phyloP scores from a whole-genome alignment of 2,113 vertebrate genomes.

The Hippocampus barbouri region DNA sequence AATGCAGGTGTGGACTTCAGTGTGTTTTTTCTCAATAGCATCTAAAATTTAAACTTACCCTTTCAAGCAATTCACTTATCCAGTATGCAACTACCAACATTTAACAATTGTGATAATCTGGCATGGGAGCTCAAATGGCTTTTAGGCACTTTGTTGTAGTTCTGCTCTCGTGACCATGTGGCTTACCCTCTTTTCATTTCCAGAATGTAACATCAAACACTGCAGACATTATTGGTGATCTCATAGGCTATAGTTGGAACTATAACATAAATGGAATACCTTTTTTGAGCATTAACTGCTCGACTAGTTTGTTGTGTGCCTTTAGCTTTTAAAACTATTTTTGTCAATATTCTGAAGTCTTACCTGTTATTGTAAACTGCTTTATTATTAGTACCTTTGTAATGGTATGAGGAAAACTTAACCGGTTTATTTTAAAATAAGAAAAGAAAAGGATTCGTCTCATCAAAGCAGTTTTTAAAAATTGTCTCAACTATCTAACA shows the following conservation, averaged over 20 bases:
- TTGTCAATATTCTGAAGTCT: neutral
- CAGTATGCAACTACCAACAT: neutral
- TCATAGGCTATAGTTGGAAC: neutral
- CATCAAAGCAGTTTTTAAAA: neutral
- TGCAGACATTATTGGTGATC: slow-evolving; percentile 21
- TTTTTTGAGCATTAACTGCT: neutral
- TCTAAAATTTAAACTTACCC: neutral
- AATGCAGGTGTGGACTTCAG: neutral
- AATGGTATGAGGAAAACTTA: neutral
- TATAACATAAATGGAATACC: neutral
- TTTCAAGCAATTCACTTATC: neutral
- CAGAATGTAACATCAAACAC: neutral
- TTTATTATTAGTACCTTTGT: neutral
- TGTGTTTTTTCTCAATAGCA: neutral
- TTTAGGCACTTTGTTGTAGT: slow-evolving; percentile 7
- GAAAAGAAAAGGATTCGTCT: neutral
- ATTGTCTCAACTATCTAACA: too few relatives aligned
- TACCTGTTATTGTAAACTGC: neutral
- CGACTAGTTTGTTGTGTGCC: neutral
- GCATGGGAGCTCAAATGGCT: slow-evolving; percentile 3
- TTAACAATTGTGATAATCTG: slow-evolving; percentile 17
- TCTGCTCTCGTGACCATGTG: slow-evolving; percentile 21
- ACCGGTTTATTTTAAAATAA: neutral
- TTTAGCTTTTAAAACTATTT: neutral
- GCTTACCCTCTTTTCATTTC: slow-evolving; percentile 2